Percentiles rank a stretch among this genome's conserved stretches.
phyloP scores from a whole-genome alignment of 2,888 invertebrate genomes.

The Oscheius sp. region DNA sequence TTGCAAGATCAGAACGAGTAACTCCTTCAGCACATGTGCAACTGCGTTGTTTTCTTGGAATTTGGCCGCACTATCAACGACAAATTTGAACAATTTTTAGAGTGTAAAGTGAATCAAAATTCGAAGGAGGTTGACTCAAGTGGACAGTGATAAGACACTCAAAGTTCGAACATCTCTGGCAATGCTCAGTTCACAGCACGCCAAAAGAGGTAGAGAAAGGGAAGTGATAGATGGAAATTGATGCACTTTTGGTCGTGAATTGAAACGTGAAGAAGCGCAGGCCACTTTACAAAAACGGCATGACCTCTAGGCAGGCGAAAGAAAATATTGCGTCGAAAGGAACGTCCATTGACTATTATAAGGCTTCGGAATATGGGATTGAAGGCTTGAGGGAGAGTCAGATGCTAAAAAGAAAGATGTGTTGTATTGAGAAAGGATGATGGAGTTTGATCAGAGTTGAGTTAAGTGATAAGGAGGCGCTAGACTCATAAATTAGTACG shows the following conservation, averaged over 20 bases:
- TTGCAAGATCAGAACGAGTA: conserved; percentile 2
- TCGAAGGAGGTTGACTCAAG: background rate
- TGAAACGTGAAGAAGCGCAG: conserved; percentile 4
- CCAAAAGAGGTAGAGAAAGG: background rate
- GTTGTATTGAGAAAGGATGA: conserved; percentile 13
- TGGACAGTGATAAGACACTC: background rate
- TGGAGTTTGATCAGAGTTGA: conserved; percentile 6
- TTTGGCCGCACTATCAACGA: too few relatives aligned
- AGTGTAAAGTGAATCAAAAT: background rate
- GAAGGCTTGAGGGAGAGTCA: background rate
- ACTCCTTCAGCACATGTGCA: too few relatives aligned
- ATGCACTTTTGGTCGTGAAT: conserved; percentile 2
- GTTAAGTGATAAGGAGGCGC: conserved; percentile 12
- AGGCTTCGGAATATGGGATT: conserved; percentile 21
- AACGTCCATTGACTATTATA: conserved; percentile 1
- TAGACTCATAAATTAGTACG: conserved; percentile 14
- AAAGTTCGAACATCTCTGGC: conserved; percentile 16
- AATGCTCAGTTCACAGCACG: background rate
- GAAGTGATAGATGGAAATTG: background rate
- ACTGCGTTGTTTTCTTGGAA: too few relatives aligned
- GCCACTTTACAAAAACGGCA: conserved; percentile 15
- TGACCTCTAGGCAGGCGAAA: conserved; percentile 22
- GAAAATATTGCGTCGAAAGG: background rate
- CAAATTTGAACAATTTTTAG: too few relatives aligned
- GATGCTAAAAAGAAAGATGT: background rate